These are phyloP conservation scores for Zosterops hypoxanthus DNA, from an alignment of 2,113 vertebrate genomes.

Conservation along the genomic window DNA sequence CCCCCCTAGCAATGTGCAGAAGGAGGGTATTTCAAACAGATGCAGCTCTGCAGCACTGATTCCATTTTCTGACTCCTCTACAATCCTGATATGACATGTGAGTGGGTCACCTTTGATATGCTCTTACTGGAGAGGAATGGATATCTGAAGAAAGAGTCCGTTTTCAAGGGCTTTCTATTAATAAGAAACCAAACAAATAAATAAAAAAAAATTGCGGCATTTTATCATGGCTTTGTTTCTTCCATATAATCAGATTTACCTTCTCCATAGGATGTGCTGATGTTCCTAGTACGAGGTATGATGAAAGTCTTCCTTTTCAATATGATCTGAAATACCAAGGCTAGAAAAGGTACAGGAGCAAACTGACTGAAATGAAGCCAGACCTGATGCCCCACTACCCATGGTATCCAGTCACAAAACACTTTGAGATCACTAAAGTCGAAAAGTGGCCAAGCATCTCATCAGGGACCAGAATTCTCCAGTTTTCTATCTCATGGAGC, in stretches of 20 bases:
- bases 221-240: not conserved
- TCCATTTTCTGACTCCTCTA: not conserved
- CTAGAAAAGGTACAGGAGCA: not conserved
- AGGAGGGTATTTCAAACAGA: not conserved
- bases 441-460: not conserved
- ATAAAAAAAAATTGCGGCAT: not conserved
- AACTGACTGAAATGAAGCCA: not conserved
- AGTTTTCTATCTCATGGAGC: not conserved
- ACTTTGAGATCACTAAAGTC: not conserved
- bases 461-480: not conserved
- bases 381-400: not conserved
- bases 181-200: not conserved
- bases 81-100: fast-evolving
- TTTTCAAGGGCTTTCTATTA: not conserved
- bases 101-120: not conserved
- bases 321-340: not conserved
- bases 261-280: not conserved
- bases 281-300: not conserved
- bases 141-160: not conserved
- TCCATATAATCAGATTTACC: not conserved
- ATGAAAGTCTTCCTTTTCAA: not conserved
- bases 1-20: not conserved
- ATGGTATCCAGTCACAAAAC: not conserved
- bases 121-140: not conserved
- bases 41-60: not conserved